Conservation (phyloP, 1,140 invertebrate species). For the Eueides isabella region DNA sequence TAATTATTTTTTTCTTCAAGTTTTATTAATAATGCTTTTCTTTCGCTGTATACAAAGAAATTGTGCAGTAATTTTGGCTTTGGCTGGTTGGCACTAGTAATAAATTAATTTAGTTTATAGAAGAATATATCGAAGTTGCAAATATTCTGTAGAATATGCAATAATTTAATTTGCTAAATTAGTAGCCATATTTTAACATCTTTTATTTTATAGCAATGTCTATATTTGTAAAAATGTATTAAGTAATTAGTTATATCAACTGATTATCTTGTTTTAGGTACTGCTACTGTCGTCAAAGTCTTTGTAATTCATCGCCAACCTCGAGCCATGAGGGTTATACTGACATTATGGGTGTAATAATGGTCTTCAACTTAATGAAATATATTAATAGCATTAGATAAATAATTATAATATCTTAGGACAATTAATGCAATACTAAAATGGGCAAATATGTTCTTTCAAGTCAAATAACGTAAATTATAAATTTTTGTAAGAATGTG, state of each 20-base stretch:
- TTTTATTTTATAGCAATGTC: neutral
- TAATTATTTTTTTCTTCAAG: no score
- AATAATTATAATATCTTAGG: slow-evolving; percentile 24
- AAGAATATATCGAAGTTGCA: no score
- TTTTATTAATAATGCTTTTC: no score
- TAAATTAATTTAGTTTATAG: no score
- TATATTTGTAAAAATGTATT: neutral
- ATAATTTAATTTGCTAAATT: no score
- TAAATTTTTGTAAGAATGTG: neutral
- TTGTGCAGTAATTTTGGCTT: no score
- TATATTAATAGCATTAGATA: slow-evolving; percentile 83
- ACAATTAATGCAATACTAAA: neutral
- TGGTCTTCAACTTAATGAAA: slow-evolving; percentile 83
- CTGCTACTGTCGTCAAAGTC: slow-evolving; percentile 86
- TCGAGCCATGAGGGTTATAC: slow-evolving; percentile 78
- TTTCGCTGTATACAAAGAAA: no score
- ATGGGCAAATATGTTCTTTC: neutral
- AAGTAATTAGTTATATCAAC: neutral
- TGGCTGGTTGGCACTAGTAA: no score
- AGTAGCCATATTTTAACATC: neutral
- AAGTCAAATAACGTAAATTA: neutral
- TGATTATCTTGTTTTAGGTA: slow-evolving; percentile 63
- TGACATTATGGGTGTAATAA: slow-evolving; percentile 82
- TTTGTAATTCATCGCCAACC: slow-evolving; percentile 84
- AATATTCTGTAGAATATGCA: no score